Evolutionary conservation across 2,888 invertebrate species (phyloP), one percentile per base, ranked within the genome.

Genomic region (Drosophila bunnanda): DNA sequence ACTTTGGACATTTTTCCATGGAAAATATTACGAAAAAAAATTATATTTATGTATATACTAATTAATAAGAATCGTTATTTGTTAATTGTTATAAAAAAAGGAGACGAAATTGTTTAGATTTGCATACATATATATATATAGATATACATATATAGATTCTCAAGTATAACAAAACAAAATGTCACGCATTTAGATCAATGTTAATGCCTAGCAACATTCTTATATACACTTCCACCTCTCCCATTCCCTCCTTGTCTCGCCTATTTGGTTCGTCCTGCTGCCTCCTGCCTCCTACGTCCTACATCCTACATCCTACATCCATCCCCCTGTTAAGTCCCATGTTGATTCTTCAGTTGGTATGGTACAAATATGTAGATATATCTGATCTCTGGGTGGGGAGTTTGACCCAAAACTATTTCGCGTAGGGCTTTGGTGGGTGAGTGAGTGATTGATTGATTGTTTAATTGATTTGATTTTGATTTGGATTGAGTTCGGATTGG

Each of bases 1-100:
- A 75, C 86, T 86, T 88, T 88, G 83, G 88, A 86, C 86, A 85
- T 79, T 78, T 52, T 84, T 58, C 43, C n/a, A 48, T 68, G 70
- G 68, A 68, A 62, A 60, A 41, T 22, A 9, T 55, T 44, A 25
- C 25, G 15, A 68, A 68, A 36, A 75, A 62, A 66, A 58, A n/a
- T 2, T 17, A 20, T 17, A 20, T 43, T 43, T 20, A 41, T 15
- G 20, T 53, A 44, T 65, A 65, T 58, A 62, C 32, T 64, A 55
- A 48, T 75, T 46, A 68, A 50, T 55, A 43, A 28, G 65, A 64
- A 65, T 65, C 32, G 30, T 20, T 50, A 32, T 32, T 50, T 12
- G 30, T 48, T 28, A 64, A 28, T 41, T 20, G 34, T 50, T 44
- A 57, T 70, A 7, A 17, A 79, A 77, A 66, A 58, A 58, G 25